These are phyloP conservation scores for Terebella lapidaria DNA, from an alignment of 2,888 invertebrate genomes.

Conservation along the genomic window DNA sequence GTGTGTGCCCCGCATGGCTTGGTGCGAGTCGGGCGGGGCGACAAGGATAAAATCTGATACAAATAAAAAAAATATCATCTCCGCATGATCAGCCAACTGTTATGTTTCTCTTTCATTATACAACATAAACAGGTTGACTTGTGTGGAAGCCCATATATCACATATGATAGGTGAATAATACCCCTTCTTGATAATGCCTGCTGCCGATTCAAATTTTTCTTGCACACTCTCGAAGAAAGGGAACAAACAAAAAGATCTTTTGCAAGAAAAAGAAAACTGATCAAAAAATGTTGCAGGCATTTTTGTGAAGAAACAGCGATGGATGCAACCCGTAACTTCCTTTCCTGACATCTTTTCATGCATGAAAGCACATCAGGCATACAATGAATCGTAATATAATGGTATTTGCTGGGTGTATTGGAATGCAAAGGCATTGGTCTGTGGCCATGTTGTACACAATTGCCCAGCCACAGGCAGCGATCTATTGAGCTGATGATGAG, in stretches of 20 bases:
- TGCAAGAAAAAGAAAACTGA: too few species aligned
- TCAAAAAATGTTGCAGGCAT: too few species aligned
- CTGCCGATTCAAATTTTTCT: not conserved
- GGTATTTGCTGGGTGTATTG: not conserved
- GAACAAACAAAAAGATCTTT: not conserved
- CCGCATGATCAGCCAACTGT: not conserved
- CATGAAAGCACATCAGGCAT: not conserved
- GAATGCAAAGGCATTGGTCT: too few species aligned
- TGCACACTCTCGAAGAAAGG: not conserved
- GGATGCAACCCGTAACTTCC: too few species aligned
- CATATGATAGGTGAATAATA: not conserved
- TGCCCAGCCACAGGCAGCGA: too few species aligned
- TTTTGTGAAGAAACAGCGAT: too few species aligned
- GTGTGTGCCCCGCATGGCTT: too few species aligned
- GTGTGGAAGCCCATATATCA: not conserved
- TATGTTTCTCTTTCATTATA: not conserved
- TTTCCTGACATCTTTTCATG: not conserved
- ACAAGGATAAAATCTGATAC: too few species aligned
- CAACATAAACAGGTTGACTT: not conserved
- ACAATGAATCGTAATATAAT: not conserved
- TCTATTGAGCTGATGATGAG: too few species aligned
- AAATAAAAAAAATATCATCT: too few species aligned
- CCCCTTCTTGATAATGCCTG: not conserved
- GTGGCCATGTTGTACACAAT: too few species aligned
- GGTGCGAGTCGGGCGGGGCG: too few species aligned